Evolutionary conservation across 2,888 invertebrate genomes (phyloP).

Genomic region (Amorpha juglandis): DNA sequence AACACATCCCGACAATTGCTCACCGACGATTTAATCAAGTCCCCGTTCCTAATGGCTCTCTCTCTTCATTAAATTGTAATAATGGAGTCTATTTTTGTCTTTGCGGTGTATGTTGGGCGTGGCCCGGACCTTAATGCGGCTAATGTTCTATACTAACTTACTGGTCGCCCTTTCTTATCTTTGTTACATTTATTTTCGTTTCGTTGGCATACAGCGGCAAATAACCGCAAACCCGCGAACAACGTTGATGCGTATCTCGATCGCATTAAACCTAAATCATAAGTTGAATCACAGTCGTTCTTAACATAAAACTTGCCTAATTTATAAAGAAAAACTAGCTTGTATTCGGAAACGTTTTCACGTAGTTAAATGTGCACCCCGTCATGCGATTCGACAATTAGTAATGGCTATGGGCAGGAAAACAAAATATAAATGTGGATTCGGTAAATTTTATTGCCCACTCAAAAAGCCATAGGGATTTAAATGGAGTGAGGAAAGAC

Average conservation of each 20-base stretch:
- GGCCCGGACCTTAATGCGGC: slow-evolving; percentile 49
- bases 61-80: slow-evolving; percentile 82
- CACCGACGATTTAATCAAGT: slow-evolving; percentile 79
- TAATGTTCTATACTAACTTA: slow-evolving; percentile 45
- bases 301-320: slow-evolving; percentile 53
- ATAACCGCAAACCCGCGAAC: slow-evolving; percentile 28
- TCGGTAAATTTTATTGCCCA: slow-evolving; percentile 43
- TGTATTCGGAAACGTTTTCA: slow-evolving; percentile 77
- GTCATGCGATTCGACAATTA: slow-evolving; percentile 73
- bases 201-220: slow-evolving; percentile 1
- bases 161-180: slow-evolving; percentile 13
- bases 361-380: slow-evolving; percentile 61
- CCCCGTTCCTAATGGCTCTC: slow-evolving; percentile 73
- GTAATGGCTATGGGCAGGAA: slow-evolving; percentile 48
- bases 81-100: slow-evolving; percentile 74
- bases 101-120: slow-evolving; percentile 57
- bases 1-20: slow-evolving; percentile 63
- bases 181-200: slow-evolving; percentile 10
- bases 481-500: slow-evolving; percentile 23
- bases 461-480: slow-evolving; percentile 42
- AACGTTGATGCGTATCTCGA: slow-evolving; percentile 50
- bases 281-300: slow-evolving; percentile 48
- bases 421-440: slow-evolving; percentile 51
- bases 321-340: slow-evolving; percentile 64
- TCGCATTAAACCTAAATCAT: slow-evolving; percentile 58